A percentile compares a stretch with the other conserved stretches of the same genome.
phyloP scores from a whole-genome alignment of 2,113 vertebrate species.

The Carlito syrichta region DNA sequence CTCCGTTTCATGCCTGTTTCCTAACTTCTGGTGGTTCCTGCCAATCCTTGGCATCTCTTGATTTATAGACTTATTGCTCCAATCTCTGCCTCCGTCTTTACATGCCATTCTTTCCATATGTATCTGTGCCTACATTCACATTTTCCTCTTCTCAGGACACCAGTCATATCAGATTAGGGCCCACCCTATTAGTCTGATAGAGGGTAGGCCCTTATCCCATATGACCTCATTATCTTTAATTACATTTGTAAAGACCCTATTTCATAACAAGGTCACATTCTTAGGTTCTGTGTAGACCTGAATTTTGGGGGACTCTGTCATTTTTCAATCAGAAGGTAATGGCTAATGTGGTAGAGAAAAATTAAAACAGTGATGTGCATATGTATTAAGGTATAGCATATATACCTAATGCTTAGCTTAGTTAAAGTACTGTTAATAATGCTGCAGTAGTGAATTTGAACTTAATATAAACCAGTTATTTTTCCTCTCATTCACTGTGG shows the following conservation, averaged over 20 bases:
- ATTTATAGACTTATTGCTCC: not conserved
- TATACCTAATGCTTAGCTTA: not conserved
- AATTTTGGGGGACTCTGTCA: not conserved
- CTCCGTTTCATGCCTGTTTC: not conserved
- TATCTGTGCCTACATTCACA: not conserved
- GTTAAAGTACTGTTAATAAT: not conserved
- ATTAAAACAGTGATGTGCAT: not conserved
- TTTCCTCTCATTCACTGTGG: not conserved
- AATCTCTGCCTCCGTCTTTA: not conserved
- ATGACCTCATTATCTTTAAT: not conserved
- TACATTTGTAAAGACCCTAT: not conserved
- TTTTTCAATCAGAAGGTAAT: not conserved
- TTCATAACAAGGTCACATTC: not conserved
- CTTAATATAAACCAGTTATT: not conserved
- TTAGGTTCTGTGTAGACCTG: not conserved
- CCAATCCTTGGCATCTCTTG: not conserved
- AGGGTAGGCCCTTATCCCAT: not conserved
- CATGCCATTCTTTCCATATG: not conserved
- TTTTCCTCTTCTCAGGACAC: not conserved
- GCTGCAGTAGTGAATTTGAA: not conserved
- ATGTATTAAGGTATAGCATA: not conserved
- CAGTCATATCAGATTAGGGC: not conserved
- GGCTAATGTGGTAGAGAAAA: not conserved
- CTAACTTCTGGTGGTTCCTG: not conserved
- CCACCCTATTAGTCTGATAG: not conserved